These are phyloP conservation scores for Deilephila porcellus DNA, from an alignment of 2,888 invertebrate genomes.

Conservation along the genomic window DNA sequence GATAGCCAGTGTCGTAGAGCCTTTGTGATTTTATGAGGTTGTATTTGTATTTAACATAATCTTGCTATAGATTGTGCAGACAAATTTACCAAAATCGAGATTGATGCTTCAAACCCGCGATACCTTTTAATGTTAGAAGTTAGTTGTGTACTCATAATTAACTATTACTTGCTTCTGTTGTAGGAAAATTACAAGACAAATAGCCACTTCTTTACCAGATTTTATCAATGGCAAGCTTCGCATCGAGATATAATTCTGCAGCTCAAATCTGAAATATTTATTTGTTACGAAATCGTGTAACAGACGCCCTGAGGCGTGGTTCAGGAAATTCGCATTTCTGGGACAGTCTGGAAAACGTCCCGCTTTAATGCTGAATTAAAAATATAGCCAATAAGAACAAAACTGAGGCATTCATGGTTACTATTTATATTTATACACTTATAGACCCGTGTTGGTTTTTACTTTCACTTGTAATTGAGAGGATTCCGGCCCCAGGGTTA, in stretches of 20 bases:
- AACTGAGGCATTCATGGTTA: not conserved
- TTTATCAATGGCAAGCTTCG: no score
- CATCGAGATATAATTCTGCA: not conserved
- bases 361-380: slow-evolving; percentile 54
- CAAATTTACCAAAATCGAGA: no score
- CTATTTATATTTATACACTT: slow-evolving; percentile 7
- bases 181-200: no score
- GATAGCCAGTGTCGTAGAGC: no score
- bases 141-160: no score
- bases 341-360: slow-evolving; percentile 48
- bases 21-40: no score
- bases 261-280: not conserved
- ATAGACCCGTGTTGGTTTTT: not conserved
- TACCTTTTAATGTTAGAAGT: no score
- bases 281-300: slow-evolving; percentile 41
- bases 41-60: no score
- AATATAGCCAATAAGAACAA: slow-evolving; percentile 47
- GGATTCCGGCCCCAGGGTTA: not conserved
- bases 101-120: no score
- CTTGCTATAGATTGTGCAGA: no score
- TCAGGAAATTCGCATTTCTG: slow-evolving; percentile 54
- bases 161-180: no score
- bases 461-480: not conserved
- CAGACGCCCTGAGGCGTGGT: slow-evolving; percentile 43
- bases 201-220: not conserved